phyloP scores from a whole-genome alignment of 2,113 vertebrate species.

The Rhea pennata region DNA sequence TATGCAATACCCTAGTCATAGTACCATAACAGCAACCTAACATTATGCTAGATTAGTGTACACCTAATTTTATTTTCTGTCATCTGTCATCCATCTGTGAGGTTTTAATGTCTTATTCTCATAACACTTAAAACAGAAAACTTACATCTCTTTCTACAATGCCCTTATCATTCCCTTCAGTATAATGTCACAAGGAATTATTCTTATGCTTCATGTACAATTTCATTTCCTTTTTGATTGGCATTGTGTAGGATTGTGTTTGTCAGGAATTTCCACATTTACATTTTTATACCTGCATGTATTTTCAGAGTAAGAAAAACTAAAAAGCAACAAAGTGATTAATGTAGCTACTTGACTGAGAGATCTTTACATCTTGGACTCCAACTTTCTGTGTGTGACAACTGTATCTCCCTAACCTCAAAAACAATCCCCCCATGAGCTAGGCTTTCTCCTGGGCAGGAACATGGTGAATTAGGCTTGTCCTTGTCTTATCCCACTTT shows the following conservation, averaged over 20 bases:
- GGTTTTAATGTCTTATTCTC: conserved; percentile 43
- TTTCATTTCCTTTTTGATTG: conserved; percentile 63
- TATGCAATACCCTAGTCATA: not conserved
- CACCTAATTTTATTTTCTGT: conserved; percentile 45
- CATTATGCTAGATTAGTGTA: conserved; percentile 1
- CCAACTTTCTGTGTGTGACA: not conserved
- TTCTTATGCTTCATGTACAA: conserved; percentile 47
- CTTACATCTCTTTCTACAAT: conserved; percentile 37
- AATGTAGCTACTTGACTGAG: not conserved
- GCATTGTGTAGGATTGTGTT: conserved; percentile 10
- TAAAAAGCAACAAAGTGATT: conserved; percentile 27
- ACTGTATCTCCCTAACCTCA: not conserved
- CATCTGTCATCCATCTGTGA: conserved; percentile 9
- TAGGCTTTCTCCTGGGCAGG: not conserved
- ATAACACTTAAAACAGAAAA: conserved; percentile 43
- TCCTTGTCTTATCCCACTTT: not conserved
- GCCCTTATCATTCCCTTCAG: conserved; percentile 47
- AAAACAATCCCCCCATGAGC: not conserved
- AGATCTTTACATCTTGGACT: not conserved
- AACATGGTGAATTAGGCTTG: not conserved
- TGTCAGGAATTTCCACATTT: conserved; percentile 45
- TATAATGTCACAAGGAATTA: conserved; percentile 56
- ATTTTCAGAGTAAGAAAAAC: conserved; percentile 45
- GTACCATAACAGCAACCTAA: conserved; percentile 25
- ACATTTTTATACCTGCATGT: conserved; percentile 28